Evolutionary conservation across 2,113 vertebrate species (phyloP).

Genomic region (Cryptomyrus ogoouensis): DNA sequence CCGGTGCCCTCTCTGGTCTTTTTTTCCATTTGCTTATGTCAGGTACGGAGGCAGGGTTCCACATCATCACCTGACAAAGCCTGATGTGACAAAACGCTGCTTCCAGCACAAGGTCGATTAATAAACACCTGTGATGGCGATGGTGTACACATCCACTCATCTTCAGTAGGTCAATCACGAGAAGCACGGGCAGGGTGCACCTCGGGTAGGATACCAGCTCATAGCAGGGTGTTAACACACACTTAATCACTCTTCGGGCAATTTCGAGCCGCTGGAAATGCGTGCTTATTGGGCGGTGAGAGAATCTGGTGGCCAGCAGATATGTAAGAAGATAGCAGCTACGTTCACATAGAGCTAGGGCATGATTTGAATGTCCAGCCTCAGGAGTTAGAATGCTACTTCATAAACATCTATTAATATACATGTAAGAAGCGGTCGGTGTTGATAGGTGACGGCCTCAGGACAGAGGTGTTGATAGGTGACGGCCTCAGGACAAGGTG

Average conservation of each 20-base stretch:
- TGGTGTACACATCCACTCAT: not conserved
- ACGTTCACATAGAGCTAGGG: not conserved
- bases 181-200: not conserved
- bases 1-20: conserved; percentile 17
- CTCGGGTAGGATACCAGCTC: not conserved
- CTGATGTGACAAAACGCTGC: not conserved
- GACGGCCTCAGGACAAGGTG: not conserved
- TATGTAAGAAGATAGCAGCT: not conserved
- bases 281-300: not conserved
- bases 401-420: not conserved
- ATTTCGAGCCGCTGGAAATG: not conserved
- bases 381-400: not conserved
- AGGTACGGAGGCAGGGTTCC: not conserved
- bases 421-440: not conserved
- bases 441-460: not conserved
- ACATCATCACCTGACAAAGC: not conserved
- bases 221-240: not conserved
- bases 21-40: conserved; percentile 25
- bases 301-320: not conserved
- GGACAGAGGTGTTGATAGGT: not conserved
- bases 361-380: not conserved
- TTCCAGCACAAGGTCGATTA: not conserved
- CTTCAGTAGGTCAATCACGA: not conserved
- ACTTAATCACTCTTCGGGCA: not conserved
- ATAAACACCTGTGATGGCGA: not conserved